phyloP scores from a whole-genome alignment of 2,888 invertebrate species.

The Petrophora chlorosata region DNA sequence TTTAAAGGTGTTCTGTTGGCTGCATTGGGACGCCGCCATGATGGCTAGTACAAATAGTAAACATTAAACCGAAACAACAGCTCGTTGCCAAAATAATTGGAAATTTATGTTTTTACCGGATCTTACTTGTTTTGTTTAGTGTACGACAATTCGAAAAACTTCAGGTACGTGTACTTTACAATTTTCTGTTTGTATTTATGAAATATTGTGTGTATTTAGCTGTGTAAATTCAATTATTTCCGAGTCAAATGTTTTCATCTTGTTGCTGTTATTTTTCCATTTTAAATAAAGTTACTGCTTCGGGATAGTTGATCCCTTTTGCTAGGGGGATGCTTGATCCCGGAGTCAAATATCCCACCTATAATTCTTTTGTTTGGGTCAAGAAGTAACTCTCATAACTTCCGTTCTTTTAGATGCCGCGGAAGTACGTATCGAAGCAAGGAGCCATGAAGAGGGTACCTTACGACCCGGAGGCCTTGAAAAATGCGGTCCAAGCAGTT shows the following conservation, averaged over 20 bases:
- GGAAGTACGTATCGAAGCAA: constrained; percentile 20
- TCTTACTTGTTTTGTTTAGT: constrained; percentile 13
- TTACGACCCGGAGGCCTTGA: constrained; percentile 11
- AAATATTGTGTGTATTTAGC: constrained; percentile 20
- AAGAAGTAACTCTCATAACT: constrained; percentile 22
- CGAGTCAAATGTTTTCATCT: constrained; percentile 7
- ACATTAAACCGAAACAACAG: constrained; percentile 5
- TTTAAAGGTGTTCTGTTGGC: constrained; percentile 14
- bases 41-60: constrained; percentile 9
- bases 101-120: constrained; percentile 8
- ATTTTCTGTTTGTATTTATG: constrained; percentile 6
- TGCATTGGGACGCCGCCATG: constrained; percentile 18
- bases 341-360: constrained; percentile 10
- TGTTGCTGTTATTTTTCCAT: constrained; percentile 6
- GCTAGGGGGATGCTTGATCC: constrained; percentile 8
- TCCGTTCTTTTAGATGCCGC: constrained; percentile 21
- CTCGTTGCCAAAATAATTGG: constrained; percentile 12
- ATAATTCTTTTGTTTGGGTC: constrained; percentile 12
- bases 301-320: constrained; percentile 9
- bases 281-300: constrained; percentile 9
- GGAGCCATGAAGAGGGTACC: constrained; percentile 17
- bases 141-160: constrained; percentile 7
- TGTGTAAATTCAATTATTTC: constrained; percentile 20
- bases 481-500: constrained; percentile 9
- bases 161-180: constrained; percentile 17